Evolutionary conservation across 2,797 vertebrate genomes (phyloP), one percentile per base, ranked within the genome.

Genomic region (Leucoraja ocellata): DNA sequence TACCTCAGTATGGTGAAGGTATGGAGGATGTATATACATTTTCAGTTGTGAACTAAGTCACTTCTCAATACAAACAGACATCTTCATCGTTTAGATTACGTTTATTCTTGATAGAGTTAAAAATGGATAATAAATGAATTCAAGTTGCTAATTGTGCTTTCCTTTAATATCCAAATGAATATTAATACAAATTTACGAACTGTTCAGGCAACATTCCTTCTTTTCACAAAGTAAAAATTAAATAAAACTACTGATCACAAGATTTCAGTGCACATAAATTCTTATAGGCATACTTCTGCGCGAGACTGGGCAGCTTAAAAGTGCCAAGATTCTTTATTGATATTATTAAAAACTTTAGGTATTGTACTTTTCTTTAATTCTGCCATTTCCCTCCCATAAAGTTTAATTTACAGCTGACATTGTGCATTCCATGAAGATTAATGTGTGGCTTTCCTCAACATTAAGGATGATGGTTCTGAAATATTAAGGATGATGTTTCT

Each of bases 101-200:
- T 74, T 91, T 54, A 73, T 23, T 68, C 68, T 91, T 68, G 39
- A 25, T 74, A 92, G 25, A 54, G 21, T 23, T 74, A 76, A 71
- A 73, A 13, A 92, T 54, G 21, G 9, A 92, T 92, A 91, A 74
- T 28, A 16, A 73, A 74, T 74, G 68, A 74, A 28, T 46, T 28
- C 54, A 39, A 71, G 25, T 54, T 74, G 36, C 1, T 36, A 91
- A 91, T 91, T 91, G 68, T 91, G 88, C 88, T 91, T 73, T 10
- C 68, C 36, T 28, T 39, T 76, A 74, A 74, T 23, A 74, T 73
- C 71, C 39, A 74, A 73, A 92, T 39, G 71, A 92, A 76, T 23
- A 54, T 76, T 74, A 92, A 76, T 76, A 39, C 71, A 92, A 92
- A 92, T 54, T 74, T 54, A 92, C 90, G 76, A 92, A 92, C 73